Percentiles rank a stretch among this genome's conserved stretches.
Evolutionary conservation across 2,113 vertebrate genomes (phyloP).

Genomic region (Tyrannus savana): DNA sequence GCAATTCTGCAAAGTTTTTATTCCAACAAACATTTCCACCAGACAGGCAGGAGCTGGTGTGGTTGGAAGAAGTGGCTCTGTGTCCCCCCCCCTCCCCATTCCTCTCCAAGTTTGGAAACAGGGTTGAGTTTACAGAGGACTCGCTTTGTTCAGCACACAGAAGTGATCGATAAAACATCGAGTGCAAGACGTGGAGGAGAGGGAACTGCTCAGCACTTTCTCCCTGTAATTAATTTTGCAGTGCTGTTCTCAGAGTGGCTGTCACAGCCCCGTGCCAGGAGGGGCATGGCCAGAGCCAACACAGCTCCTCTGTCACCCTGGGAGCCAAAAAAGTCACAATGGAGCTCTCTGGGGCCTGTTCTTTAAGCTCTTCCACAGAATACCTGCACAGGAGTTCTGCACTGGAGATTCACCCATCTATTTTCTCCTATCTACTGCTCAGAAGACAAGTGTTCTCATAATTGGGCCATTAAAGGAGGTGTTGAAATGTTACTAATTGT

Average conservation of each 20-base stretch:
- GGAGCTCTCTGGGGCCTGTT: neutral
- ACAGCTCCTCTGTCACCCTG: neutral
- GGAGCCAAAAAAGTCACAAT: neutral
- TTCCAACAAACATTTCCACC: neutral
- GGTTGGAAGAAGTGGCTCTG: neutral
- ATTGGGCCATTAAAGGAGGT: conserved; percentile 80
- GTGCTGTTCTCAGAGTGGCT: neutral
- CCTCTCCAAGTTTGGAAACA: neutral
- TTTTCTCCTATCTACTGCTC: conserved; percentile 52
- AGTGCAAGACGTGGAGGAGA: neutral
- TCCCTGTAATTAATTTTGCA: conserved; percentile 40
- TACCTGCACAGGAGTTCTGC: neutral
- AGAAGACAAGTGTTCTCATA: conserved; percentile 71
- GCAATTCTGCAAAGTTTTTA: neutral
- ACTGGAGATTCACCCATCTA: conserved; percentile 61
- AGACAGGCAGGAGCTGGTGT: neutral
- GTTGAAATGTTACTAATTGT: conserved; percentile 84
- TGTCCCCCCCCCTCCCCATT: fast-evolving
- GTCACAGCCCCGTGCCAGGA: neutral
- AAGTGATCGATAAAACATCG: conserved; percentile 1
- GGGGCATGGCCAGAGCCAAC: conserved; percentile 16
- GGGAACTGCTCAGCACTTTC: conserved; percentile 35
- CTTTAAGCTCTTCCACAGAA: neutral
- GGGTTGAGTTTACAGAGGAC: neutral
- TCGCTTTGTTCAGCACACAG: neutral